Evolutionary conservation across 2,888 invertebrate genomes (phyloP).

Genomic region (Pycnomerus fuliginosus): DNA sequence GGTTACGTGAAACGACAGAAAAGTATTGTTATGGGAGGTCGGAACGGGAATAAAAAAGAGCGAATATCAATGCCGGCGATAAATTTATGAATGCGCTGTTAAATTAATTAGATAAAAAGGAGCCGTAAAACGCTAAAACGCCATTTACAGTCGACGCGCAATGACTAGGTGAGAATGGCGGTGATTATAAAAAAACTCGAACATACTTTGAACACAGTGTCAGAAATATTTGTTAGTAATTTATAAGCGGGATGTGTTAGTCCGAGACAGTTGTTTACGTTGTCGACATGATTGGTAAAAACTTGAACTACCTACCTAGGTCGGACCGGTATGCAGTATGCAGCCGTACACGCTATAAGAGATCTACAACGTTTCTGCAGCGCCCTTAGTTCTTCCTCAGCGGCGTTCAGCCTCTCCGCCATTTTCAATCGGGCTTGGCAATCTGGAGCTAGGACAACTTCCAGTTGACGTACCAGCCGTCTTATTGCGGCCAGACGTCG

Average conservation of each 20-base stretch:
- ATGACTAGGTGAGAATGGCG: constrained; percentile 22
- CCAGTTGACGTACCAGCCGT: constrained; percentile 66
- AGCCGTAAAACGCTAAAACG: constrained; percentile 2
- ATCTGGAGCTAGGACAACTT: constrained; percentile 66
- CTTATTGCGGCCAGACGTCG: constrained; percentile 66
- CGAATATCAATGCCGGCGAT: too few species aligned
- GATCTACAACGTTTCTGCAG: constrained; percentile 72
- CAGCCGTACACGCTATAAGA: constrained; percentile 59
- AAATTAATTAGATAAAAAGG: constrained; percentile 8
- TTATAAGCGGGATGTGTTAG: constrained; percentile 37
- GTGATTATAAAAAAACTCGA: constrained; percentile 27
- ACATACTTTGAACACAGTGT: constrained; percentile 31
- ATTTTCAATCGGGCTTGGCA: constrained; percentile 66
- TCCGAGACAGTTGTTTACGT: constrained; percentile 30
- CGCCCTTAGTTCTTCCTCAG: constrained; percentile 68
- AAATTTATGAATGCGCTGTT: constrained; percentile 19
- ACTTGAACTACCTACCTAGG: constrained; percentile 36
- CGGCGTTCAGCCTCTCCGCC: constrained; percentile 69
- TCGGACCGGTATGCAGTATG: constrained; percentile 46
- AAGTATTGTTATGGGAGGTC: constrained; percentile 8
- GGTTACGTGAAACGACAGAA: constrained; percentile 2
- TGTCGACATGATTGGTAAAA: constrained; percentile 27
- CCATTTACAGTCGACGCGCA: constrained; percentile 15
- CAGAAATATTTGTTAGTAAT: constrained; percentile 38
- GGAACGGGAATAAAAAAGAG: too few species aligned